These are phyloP conservation scores for Limnephilus rhombicus DNA, from an alignment of 2,888 invertebrate genomes.

Conservation along the genomic window DNA sequence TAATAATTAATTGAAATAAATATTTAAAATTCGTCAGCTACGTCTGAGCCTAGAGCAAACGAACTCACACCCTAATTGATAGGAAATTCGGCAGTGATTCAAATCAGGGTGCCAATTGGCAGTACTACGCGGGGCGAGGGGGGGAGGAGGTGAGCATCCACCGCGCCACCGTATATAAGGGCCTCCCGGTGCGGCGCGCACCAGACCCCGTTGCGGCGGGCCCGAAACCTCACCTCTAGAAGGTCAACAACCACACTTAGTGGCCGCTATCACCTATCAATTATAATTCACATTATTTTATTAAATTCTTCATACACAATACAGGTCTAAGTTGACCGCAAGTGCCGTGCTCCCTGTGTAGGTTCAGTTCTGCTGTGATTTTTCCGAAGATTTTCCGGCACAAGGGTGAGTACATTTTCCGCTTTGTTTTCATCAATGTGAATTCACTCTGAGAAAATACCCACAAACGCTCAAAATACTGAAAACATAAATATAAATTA, in stretches of 20 bases:
- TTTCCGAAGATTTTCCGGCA: neutral
- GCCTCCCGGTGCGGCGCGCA: neutral
- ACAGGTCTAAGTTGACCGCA: neutral
- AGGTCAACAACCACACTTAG: neutral
- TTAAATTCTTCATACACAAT: too few species aligned
- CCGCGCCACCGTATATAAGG: constrained; percentile 21
- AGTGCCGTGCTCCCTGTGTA: neutral
- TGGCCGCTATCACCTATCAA: neutral
- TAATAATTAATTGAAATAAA: too few species aligned
- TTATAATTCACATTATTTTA: neutral
- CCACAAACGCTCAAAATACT: too few species aligned
- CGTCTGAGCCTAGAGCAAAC: too few species aligned
- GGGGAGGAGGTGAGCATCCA: neutral
- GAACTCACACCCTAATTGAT: too few species aligned
- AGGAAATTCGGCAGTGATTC: too few species aligned
- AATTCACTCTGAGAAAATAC: too few species aligned
- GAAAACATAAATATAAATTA: too few species aligned
- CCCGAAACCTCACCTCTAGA: neutral
- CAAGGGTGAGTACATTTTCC: constrained; percentile 19
- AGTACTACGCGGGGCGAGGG: neutral
- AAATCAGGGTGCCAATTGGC: too few species aligned
- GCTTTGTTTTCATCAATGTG: neutral
- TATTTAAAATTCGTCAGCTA: too few species aligned
- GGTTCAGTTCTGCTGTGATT: neutral
- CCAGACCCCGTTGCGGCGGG: constrained; percentile 40